Conservation (phyloP, 2,888 invertebrate species). For the Apeira syringaria region DNA sequence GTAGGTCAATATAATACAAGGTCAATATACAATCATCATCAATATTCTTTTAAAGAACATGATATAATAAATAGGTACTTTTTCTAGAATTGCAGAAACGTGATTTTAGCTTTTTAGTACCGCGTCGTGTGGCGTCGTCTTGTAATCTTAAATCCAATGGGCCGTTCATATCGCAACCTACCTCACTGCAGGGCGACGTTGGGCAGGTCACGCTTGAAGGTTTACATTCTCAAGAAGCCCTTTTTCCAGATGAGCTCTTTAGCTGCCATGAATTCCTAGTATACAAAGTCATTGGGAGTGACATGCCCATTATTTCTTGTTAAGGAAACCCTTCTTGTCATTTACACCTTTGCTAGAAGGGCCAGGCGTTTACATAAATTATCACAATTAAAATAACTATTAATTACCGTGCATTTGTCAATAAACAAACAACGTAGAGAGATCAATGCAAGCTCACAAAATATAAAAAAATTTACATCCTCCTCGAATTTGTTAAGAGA, state of each 20-base stretch:
- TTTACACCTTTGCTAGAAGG: conserved; percentile 64
- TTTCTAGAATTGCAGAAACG: too few species aligned
- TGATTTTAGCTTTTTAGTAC: too few species aligned
- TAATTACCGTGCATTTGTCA: conserved; percentile 41
- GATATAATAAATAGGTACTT: too few species aligned
- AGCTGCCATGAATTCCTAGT: conserved; percentile 66
- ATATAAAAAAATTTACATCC: too few species aligned
- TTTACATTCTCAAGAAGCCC: conserved; percentile 38
- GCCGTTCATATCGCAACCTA: conserved; percentile 14
- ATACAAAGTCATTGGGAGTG: conserved; percentile 84
- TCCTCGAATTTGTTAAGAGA: too few species aligned
- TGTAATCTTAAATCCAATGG: too few species aligned
- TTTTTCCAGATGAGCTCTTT: conserved; percentile 38
- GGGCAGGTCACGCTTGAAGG: conserved; percentile 25
- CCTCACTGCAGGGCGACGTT: conserved; percentile 27
- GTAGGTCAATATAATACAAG: too few species aligned
- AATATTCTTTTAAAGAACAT: too few species aligned
- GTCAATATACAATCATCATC: too few species aligned
- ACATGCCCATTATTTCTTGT: conserved; percentile 83
- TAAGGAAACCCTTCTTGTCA: conserved; percentile 64
- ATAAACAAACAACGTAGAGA: too few species aligned
- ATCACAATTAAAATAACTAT: conserved; percentile 59
- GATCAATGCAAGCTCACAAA: too few species aligned
- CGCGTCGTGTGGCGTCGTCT: too few species aligned
- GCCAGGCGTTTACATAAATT: conserved; percentile 38